These are phyloP conservation scores for Holothuria glaberrima DNA, from an alignment of 35 echinoderm and acorn worm species.

Conservation along the genomic window DNA sequence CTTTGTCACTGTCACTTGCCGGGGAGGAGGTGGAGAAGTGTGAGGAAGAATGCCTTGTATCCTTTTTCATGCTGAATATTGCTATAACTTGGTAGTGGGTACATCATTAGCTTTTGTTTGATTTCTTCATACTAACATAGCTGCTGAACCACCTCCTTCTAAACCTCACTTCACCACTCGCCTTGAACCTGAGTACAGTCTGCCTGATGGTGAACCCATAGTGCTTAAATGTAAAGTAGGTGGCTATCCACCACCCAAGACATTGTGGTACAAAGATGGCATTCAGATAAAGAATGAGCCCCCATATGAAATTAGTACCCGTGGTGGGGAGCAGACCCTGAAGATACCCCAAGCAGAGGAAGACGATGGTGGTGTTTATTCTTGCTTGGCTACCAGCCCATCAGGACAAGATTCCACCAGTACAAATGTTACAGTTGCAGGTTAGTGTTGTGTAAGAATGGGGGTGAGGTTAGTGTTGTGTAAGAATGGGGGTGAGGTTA, in stretches of 20 bases:
- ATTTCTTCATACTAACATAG: neutral
- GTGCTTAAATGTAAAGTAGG: conserved; percentile 38
- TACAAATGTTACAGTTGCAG: conserved; percentile 36
- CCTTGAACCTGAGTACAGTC: conserved; percentile 26
- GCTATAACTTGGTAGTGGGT: no score
- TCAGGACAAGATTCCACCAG: conserved; percentile 56
- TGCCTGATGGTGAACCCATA: conserved; percentile 19
- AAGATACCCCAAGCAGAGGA: conserved; percentile 9
- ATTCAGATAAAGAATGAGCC: conserved; percentile 28
- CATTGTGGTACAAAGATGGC: conserved; percentile 48
- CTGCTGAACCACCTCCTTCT: conserved; percentile 36
- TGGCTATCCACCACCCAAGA: conserved; percentile 34
- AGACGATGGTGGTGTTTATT: conserved; percentile 63
- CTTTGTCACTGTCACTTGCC: no score
- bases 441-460: neutral
- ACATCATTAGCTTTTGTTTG: neutral
- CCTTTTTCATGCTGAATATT: no score
- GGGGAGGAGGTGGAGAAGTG: no score
- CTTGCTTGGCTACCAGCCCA: conserved; percentile 65
- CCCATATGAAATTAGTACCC: conserved; percentile 40
- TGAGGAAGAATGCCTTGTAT: no score
- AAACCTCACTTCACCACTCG: conserved; percentile 29
- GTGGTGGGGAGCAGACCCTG: conserved; percentile 40
- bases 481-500: no score
- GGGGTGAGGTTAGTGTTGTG: neutral